phyloP scores from a whole-genome alignment of 2,888 invertebrate genomes.

The Penaeus monodon region DNA sequence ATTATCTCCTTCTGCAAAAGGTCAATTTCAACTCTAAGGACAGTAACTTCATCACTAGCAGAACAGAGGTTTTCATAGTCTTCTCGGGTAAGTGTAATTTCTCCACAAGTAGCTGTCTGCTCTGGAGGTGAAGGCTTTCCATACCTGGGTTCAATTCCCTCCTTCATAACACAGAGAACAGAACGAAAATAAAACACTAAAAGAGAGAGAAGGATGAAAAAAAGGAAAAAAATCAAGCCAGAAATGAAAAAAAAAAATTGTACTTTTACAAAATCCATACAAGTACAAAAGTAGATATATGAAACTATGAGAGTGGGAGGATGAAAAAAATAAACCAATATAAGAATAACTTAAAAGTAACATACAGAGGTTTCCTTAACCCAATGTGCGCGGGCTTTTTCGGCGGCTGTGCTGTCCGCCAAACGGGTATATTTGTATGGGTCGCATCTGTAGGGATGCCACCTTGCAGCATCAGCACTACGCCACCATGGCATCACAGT shows the following conservation, averaged over 20 bases:
- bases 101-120: too few species aligned
- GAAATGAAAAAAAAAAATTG: slow-evolving; percentile 5
- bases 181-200: slow-evolving; percentile 11
- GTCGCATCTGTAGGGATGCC: too few species aligned
- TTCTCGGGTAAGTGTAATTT: slow-evolving; percentile 25
- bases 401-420: too few species aligned
- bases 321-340: too few species aligned
- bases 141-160: neutral
- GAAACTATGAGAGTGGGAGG: too few species aligned
- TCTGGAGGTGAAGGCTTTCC: slow-evolving; percentile 4
- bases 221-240: neutral
- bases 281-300: too few species aligned
- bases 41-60: slow-evolving; percentile 32
- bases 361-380: too few species aligned
- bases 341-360: too few species aligned
- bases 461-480: too few species aligned
- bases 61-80: slow-evolving; percentile 39
- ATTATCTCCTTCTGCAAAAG: slow-evolving; percentile 47
- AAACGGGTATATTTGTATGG: too few species aligned
- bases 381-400: too few species aligned
- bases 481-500: too few species aligned
- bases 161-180: slow-evolving; percentile 24
- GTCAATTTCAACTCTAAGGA: slow-evolving; percentile 40
- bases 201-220: neutral
- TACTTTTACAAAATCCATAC: neutral